These are phyloP conservation scores for Ariolimax columbianus DNA, from an alignment of 2,888 invertebrate species.

Conservation along the genomic window DNA sequence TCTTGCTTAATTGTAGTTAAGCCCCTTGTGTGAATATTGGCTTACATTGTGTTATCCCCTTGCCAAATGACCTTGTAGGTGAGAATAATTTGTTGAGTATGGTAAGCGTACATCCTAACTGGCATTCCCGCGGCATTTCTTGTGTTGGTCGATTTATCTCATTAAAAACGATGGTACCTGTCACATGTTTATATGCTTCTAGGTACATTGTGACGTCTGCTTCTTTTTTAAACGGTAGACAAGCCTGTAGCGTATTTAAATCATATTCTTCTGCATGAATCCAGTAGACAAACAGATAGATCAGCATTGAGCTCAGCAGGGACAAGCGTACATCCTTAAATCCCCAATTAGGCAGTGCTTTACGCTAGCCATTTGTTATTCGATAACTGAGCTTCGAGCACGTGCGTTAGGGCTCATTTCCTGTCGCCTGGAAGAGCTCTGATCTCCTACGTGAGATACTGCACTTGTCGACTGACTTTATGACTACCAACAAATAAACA, in stretches of 20 bases:
- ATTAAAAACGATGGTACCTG: not conserved
- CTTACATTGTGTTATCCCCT: not conserved
- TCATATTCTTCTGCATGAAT: not conserved
- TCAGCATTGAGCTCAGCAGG: not conserved
- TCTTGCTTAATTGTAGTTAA: no score
- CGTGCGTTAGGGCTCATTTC: not conserved
- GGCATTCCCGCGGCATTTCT: not conserved
- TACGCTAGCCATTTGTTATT: not conserved
- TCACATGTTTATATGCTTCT: not conserved
- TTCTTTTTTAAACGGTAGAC: not conserved
- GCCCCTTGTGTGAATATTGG: not conserved
- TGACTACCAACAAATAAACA: no score
- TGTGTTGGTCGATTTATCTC: not conserved
- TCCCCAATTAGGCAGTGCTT: slow-evolving; percentile 17
- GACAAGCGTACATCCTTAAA: not conserved
- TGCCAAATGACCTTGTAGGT: not conserved
- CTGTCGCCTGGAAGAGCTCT: not conserved
- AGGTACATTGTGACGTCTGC: not conserved
- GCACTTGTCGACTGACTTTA: no score
- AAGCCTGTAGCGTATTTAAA: not conserved
- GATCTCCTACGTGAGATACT: no score
- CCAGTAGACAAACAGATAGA: not conserved
- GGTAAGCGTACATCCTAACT: not conserved
- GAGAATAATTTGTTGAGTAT: not conserved
- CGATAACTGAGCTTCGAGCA: not conserved